phyloP scores from a whole-genome alignment of 1,140 invertebrate species.

The Acyrthosiphon pisum region DNA sequence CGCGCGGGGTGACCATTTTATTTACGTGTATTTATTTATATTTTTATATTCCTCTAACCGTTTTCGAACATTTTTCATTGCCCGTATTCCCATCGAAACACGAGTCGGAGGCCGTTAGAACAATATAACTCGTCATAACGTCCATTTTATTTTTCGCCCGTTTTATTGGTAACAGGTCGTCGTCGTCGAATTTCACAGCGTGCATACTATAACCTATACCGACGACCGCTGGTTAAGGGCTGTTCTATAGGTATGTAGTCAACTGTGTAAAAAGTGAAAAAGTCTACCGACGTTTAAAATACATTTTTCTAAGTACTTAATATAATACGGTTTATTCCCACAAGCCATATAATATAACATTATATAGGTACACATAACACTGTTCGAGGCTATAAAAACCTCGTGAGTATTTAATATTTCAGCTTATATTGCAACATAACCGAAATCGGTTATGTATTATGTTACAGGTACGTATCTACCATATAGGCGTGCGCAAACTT shows the following conservation, averaged over 20 bases:
- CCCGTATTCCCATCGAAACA: background rate
- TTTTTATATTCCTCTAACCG: slow-evolving; percentile 18
- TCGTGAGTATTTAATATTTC: background rate
- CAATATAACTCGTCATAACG: slow-evolving; percentile 11
- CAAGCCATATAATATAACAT: background rate
- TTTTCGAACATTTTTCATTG: slow-evolving; percentile 32
- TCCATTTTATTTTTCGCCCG: slow-evolving; percentile 33
- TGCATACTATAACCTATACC: background rate
- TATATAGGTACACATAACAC: background rate
- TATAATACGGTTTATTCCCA: background rate
- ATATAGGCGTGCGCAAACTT: too few relatives aligned
- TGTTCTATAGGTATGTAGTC: background rate
- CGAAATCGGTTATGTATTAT: background rate
- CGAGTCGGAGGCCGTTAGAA: slow-evolving; percentile 28
- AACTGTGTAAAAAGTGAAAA: background rate
- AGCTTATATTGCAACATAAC: background rate
- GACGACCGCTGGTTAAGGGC: background rate
- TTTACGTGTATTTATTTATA: background rate
- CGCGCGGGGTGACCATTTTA: background rate
- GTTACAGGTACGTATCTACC: too few relatives aligned
- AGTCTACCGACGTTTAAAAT: background rate
- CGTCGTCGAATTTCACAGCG: background rate
- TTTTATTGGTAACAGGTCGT: background rate
- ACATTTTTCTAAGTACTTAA: background rate
- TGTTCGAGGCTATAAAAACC: background rate